Evolutionary conservation across 1,140 invertebrate genomes (phyloP), one percentile per base, ranked within the genome.

Genomic region (Eriosoma lanigerum): DNA sequence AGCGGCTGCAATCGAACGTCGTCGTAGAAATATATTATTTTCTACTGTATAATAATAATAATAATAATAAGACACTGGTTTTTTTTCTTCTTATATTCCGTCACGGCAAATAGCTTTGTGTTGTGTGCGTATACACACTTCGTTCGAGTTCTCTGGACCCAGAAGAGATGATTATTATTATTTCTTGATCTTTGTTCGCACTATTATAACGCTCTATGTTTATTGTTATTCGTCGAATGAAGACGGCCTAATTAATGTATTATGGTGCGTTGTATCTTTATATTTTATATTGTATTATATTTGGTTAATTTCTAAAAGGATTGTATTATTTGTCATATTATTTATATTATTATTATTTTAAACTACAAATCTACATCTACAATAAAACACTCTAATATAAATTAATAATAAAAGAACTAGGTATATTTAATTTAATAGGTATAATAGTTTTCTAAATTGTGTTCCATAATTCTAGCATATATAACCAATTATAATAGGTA

Each of bases 191-290:
- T 76, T 78, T 78, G 75, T 78, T 62, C 56, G 38, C 38, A n/a
- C 44, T 46, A 26, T 13, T 17, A 10, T 62, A 6, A 8, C 1
- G 8, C 1, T 21, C 38, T 19, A 29, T 8, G 38, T 46, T 17
- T 38, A 38, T 38, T 38, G 32, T 38, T 38, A 38, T 38, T 38
- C 44, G 17, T 12, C 66, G 64, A 58, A 15, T 76, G 32, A 56
- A 52, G 29, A 62, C 32, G 75, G 75, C 56, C 75, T 78, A 78
- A 78, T 78, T 58, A 76, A 48, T 56, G 38, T 78, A 26, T 58
- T 52, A 52, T 13, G 17, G 68, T 52, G 17, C 68, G n/a, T n/a
- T 46, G 46, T 15, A n/a, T 62, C 15, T 62, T 38, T 38, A 38
- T 38, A 38, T 38, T 38, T 38, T 38, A 38, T 38, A 38, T 38